These are phyloP conservation scores for Meteorus colon DNA, from an alignment of 2,888 invertebrate genomes.

Conservation along the genomic window DNA sequence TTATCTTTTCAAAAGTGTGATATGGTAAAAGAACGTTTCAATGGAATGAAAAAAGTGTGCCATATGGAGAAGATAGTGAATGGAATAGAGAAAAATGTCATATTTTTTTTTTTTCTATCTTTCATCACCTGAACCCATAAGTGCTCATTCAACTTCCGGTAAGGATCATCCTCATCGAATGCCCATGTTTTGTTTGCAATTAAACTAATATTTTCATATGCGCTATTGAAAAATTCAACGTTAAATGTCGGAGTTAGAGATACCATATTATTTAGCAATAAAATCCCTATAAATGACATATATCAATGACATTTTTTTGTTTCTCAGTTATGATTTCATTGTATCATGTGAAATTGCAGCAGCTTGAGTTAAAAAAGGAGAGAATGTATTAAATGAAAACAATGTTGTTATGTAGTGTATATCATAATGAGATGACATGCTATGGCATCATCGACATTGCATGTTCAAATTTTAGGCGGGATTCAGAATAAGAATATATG, in stretches of 20 bases:
- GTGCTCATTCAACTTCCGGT: constrained; percentile 65
- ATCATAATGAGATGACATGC: neutral
- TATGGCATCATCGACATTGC: neutral
- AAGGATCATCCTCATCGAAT: constrained; percentile 61
- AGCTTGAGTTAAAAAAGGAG: neutral
- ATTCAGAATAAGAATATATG: neutral
- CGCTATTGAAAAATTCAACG: constrained; percentile 66
- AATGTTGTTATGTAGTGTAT: constrained; percentile 16
- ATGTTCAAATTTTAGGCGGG: constrained; percentile 22
- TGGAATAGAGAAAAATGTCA: too few species aligned
- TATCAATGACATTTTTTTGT: neutral
- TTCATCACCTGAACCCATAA: constrained; percentile 66
- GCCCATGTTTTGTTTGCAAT: constrained; percentile 68
- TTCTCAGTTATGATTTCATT: neutral
- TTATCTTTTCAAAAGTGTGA: neutral
- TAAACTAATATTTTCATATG: constrained; percentile 67
- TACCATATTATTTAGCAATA: constrained; percentile 65
- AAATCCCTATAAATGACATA: constrained; percentile 32
- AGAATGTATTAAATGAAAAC: neutral
- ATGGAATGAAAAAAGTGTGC: too few species aligned
- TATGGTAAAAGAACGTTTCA: too few species aligned
- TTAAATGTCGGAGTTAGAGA: constrained; percentile 61
- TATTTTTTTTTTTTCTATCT: neutral
- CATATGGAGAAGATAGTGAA: too few species aligned
- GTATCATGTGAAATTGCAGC: constrained; percentile 25